A percentile compares a stretch with the other conserved stretches of the same genome.
These are phyloP conservation scores for Cristatella mucedo DNA, from an alignment of 2,888 invertebrate genomes.

Conservation along the genomic window DNA sequence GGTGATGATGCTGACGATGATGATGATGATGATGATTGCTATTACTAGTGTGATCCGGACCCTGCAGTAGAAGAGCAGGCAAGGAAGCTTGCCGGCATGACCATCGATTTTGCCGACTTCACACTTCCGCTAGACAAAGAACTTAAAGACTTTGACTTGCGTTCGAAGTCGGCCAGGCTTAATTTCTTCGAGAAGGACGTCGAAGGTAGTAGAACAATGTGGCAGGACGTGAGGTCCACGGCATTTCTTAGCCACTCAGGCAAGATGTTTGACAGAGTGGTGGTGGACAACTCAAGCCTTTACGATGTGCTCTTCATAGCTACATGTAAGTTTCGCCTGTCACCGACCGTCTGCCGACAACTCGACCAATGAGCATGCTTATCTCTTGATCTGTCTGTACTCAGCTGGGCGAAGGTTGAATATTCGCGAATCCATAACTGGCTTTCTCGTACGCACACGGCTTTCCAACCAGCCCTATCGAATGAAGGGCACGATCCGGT, in stretches of 20 bases:
- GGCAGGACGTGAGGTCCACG: neutral
- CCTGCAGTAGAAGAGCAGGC: neutral
- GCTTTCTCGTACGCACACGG: no score
- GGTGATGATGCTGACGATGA: no score
- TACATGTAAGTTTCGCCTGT: neutral
- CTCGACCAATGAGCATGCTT: no score
- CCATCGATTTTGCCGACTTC: slow-evolving; percentile 3
- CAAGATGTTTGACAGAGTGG: slow-evolving; percentile 2
- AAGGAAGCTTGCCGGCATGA: neutral
- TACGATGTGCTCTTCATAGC: neutral
- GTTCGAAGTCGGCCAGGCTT: neutral
- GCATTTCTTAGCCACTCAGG: neutral
- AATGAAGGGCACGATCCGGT: no score
- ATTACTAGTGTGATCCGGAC: slow-evolving; percentile 2
- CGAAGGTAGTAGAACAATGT: slow-evolving; percentile 8
- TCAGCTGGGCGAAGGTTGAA: no score
- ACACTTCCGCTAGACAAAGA: slow-evolving; percentile 5
- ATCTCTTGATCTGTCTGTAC: no score
- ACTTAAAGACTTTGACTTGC: slow-evolving; percentile 5
- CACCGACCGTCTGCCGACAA: no score
- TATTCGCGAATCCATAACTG: no score
- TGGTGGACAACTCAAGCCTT: no score
- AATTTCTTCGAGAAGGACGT: slow-evolving; percentile 9
- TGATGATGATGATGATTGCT: no score
- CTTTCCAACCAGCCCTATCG: no score